Base-by-base conservation (phyloP, 2,888 invertebrate species). In the Pterostichus madidus region DNA sequence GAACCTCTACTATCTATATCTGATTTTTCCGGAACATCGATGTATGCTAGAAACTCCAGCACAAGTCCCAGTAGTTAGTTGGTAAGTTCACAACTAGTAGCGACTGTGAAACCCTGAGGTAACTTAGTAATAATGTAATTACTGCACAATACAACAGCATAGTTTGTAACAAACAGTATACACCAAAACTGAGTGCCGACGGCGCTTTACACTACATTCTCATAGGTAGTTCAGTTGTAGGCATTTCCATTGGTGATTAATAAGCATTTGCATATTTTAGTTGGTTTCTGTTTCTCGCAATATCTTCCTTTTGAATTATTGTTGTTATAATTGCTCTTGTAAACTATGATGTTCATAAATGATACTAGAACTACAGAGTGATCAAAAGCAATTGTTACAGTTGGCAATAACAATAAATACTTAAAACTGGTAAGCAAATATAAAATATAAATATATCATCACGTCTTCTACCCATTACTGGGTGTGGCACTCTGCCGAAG, bases 101-200 rank as follows among this genome's bases (percentile, higher is more conserved):
- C 59, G 59, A 49, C n/a, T 49, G 64, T 71, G 10, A 46, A 52
- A 81, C 61, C 81, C 81, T 75, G 46, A 81, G 81, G 81, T 81
- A 81, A 81, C 81, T 81, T 75, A 75, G 53, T 75, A 81, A 81
- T 81, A 81, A 81, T 49, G 75, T 81, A 75, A 81, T 81, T 81
- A 81, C 75, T 80, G 56, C 53, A 73, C 68, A 78, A 78, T 61
- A 61, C 68, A 68, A n/a, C 68, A 15, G 52, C 61, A 61, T 59
- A 80, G 80, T 81, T 81, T 73, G 46, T 46, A 75, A 81, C 81
- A 75, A 81, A 80, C 80, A 80, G 80, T 39, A 53, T 80, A 80
- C 59, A 71, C 46, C 32, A 80, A 80, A 80, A 71, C 73, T 32
- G 35, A 71, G 53, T 56, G 71, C 80, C 44, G 8, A 4, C 10